These are phyloP conservation scores for Abramis brama DNA, from an alignment of 2,113 vertebrate genomes.

Conservation along the genomic window DNA sequence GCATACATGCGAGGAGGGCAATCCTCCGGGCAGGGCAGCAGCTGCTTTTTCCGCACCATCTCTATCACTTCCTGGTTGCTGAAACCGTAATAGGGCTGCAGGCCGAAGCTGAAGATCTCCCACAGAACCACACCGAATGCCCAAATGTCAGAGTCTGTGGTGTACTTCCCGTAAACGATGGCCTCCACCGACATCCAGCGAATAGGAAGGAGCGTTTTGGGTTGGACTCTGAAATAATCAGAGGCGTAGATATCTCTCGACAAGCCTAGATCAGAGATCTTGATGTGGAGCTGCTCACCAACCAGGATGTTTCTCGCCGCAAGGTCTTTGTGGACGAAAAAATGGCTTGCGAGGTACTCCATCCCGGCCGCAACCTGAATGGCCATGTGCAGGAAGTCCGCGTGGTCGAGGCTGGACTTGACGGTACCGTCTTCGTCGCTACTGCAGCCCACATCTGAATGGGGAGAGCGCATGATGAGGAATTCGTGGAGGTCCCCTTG, in stretches of 20 bases:
- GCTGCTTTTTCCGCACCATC: conserved; percentile 94
- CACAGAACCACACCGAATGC: conserved; percentile 95
- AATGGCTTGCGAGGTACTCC: conserved; percentile 94
- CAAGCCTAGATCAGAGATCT: conserved; percentile 96
- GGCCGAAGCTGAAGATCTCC: conserved; percentile 98
- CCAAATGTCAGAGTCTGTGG: conserved; percentile 95
- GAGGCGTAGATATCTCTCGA: conserved; percentile 94
- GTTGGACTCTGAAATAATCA: conserved; percentile 92
- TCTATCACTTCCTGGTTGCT: conserved; percentile 98
- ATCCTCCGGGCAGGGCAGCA: conserved; percentile 95
- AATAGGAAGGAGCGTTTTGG: conserved; percentile 90
- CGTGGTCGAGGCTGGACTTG: conserved; percentile 94
- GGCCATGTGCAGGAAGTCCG: conserved; percentile 93
- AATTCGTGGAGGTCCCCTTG: conserved; percentile 98
- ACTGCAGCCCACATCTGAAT: conserved; percentile 96
- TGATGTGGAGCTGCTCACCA: conserved; percentile 94
- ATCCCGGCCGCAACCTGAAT: conserved; percentile 95
- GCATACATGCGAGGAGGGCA: conserved; percentile 93
- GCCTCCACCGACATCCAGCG: conserved; percentile 98
- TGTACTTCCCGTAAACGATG: conserved; percentile 95
- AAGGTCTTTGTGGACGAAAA: conserved; percentile 94
- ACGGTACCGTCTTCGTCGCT: conserved; percentile 97
- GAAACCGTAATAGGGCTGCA: conserved; percentile 96
- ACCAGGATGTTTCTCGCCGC: conserved; percentile 95
- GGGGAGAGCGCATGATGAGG: conserved; percentile 96